Evolutionary conservation across 2,113 vertebrate species (phyloP).

Genomic region (Pterocles orientalis): DNA sequence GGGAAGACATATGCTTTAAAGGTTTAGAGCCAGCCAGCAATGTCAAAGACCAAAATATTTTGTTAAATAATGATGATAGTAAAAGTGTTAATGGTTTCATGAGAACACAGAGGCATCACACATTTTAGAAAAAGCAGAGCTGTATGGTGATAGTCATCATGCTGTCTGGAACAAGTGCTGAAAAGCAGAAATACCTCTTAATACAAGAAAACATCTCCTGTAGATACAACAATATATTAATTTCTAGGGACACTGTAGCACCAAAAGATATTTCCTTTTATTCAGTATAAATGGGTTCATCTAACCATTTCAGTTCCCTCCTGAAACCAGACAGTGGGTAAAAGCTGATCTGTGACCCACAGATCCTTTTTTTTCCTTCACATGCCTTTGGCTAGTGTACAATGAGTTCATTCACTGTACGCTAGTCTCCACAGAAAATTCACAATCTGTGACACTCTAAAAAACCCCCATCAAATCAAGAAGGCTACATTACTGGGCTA

Average conservation of each 20-base stretch:
- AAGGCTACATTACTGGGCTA: background rate
- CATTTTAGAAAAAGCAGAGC: background rate
- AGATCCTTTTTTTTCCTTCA: background rate
- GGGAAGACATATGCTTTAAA: background rate
- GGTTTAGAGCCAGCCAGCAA: background rate
- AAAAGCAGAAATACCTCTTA: background rate
- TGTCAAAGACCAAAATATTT: background rate
- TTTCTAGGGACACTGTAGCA: background rate
- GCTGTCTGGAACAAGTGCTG: background rate
- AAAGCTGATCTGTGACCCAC: background rate
- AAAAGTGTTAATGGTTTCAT: background rate
- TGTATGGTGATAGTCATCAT: background rate
- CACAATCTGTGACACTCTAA: background rate
- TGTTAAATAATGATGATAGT: background rate
- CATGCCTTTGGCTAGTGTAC: background rate
- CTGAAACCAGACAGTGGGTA: background rate
- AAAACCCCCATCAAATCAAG: background rate
- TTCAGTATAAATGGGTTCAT: background rate
- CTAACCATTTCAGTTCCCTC: background rate
- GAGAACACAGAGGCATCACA: background rate
- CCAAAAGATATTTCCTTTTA: background rate
- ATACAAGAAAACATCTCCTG: conserved; percentile 25
- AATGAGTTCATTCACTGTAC: background rate
- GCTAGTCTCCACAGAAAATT: background rate
- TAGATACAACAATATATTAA: background rate